Conservation (phyloP, 2,113 vertebrate genomes). For the Ptychochromis oligacanthus region DNA sequence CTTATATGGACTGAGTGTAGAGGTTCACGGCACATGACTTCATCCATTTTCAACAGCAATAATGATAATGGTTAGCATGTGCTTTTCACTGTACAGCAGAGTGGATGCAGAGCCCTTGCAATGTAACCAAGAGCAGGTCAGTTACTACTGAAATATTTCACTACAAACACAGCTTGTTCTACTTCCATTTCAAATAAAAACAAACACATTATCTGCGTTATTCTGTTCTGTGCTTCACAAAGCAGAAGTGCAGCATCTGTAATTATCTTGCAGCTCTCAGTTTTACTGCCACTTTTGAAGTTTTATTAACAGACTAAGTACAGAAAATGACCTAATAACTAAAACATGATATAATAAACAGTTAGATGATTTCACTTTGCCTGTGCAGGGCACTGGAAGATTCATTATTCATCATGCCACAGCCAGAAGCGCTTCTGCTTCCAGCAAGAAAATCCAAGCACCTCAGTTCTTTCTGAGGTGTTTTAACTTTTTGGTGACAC, state of each 20-base stretch:
- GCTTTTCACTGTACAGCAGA: constrained; percentile 40
- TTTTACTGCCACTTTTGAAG: constrained; percentile 4
- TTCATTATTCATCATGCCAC: constrained; percentile 16
- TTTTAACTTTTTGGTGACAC: constrained; percentile 56
- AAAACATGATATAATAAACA: neutral
- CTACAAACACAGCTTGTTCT: constrained; percentile 19
- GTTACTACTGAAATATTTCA: constrained; percentile 28
- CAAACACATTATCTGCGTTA: neutral
- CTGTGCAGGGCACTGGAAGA: neutral
- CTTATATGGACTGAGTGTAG: constrained; percentile 49
- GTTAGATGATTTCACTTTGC: neutral
- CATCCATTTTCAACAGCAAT: constrained; percentile 52
- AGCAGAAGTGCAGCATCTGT: neutral
- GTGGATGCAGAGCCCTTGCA: constrained; percentile 26
- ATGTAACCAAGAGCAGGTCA: constrained; percentile 37
- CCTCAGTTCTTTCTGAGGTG: constrained; percentile 37
- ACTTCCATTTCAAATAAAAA: neutral
- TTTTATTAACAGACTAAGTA: neutral
- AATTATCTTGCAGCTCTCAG: neutral
- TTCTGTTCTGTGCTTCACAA: neutral
- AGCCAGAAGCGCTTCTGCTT: neutral
- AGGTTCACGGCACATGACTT: constrained; percentile 54
- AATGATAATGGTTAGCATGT: constrained; percentile 64
- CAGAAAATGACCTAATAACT: neutral
- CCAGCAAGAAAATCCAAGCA: constrained; percentile 23